A percentile compares a stretch with the other conserved stretches of the same genome.
phyloP scores from a whole-genome alignment of 2,113 vertebrate species.

The Rhinopomastus cyanomelas region DNA sequence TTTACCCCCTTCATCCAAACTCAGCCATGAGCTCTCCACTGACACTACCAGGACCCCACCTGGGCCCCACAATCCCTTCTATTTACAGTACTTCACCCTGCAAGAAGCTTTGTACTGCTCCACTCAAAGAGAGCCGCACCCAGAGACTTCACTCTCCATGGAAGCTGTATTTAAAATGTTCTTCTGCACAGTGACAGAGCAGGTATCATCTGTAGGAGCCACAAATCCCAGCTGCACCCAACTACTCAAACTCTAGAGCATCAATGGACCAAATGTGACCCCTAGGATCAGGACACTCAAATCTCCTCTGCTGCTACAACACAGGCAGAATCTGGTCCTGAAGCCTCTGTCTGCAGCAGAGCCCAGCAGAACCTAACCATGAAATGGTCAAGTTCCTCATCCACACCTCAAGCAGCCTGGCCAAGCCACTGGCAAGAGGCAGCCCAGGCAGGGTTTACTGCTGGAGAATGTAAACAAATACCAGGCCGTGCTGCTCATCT shows the following conservation, averaged over 20 bases:
- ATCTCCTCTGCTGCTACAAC: neutral
- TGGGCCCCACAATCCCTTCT: neutral
- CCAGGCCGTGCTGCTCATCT: neutral
- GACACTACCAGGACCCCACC: neutral
- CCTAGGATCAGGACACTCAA: neutral
- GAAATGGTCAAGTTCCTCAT: neutral
- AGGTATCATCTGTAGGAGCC: neutral
- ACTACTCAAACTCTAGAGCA: neutral
- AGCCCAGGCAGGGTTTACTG: neutral
- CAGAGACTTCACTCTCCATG: neutral
- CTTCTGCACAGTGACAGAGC: neutral
- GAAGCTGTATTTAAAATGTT: neutral
- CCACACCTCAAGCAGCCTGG: neutral
- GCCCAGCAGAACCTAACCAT: neutral
- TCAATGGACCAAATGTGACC: accelerated
- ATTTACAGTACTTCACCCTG: neutral
- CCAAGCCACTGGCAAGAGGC: neutral
- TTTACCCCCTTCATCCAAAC: neutral
- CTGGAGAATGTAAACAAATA: slow-evolving; percentile 34
- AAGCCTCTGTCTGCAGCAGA: neutral
- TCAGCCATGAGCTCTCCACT: neutral
- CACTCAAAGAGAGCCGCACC: neutral
- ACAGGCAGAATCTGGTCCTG: neutral
- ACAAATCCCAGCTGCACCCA: neutral
- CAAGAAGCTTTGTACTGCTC: neutral